Conservation (phyloP, 2,113 vertebrate species). For the Climacteris rufus region DNA sequence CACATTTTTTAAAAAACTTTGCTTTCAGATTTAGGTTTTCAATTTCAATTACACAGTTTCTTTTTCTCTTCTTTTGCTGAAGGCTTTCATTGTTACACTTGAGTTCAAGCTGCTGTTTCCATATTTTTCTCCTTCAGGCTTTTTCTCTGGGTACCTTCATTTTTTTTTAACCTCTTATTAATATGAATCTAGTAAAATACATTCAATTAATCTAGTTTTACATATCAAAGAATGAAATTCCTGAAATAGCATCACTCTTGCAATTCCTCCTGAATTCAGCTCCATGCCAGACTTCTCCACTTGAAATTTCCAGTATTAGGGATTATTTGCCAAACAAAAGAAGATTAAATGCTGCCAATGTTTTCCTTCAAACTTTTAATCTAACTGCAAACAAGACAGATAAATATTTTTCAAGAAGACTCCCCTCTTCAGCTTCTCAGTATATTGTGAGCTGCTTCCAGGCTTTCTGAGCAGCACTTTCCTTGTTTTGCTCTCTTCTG, state of each 20-base stretch:
- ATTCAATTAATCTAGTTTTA: neutral
- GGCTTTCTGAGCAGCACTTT: neutral
- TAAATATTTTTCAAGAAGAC: neutral
- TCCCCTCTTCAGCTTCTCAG: neutral
- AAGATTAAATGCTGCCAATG: conserved; percentile 5
- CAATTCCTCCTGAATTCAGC: neutral
- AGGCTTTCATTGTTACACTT: conserved; percentile 6
- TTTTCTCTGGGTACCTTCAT: neutral
- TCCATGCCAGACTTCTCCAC: neutral
- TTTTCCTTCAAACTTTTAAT: conserved; percentile 27
- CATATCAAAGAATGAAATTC: neutral
- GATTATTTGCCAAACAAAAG: conserved; percentile 17
- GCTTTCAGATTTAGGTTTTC: neutral
- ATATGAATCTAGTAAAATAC: neutral
- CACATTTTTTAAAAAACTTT: neutral
- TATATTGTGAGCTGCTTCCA: neutral
- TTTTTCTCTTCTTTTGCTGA: neutral
- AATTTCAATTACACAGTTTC: neutral
- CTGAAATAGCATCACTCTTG: neutral
- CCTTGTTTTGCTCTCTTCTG: neutral
- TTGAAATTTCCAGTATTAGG: neutral
- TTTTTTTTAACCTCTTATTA: neutral
- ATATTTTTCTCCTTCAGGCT: neutral
- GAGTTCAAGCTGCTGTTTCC: neutral
- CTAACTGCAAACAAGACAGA: conserved; percentile 9